Base-by-base conservation (phyloP, 92 coral and sea anemone species). In the Parazoanthus atlanticus region DNA sequence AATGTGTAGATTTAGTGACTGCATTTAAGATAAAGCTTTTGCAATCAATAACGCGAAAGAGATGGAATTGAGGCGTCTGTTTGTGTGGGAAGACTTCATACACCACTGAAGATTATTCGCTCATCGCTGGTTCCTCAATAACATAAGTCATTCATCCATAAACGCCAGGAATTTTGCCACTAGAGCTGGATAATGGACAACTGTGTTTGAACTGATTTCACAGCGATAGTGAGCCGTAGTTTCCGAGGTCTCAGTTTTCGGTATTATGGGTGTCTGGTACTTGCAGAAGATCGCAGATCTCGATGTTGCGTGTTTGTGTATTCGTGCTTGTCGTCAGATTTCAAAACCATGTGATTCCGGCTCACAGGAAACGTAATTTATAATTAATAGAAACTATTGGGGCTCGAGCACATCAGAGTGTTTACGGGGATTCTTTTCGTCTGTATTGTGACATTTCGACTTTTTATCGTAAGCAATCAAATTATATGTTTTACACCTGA, bases 331-430 rank as follows among this genome's bases (percentile, higher is more conserved):
- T 92, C 85, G 91, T 93, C 95, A 90, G 88, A 90, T 92, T 91
- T 93, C 96, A 91, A 89, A 61, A 86, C 95, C 93, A 90, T 88
- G 93, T 93, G 98, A 95, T 86, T 92, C 81, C 89, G 86, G 83
- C 78, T 77, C 79, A 76, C 54, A 74, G 82, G 74, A 76, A 84
- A 91, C 93, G 90, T 85, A 90, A 91, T 94, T 86, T 75, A 91
- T 94, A 81, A 79, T 38, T 52, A 46, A 52, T 71, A 15, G 79
- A 84, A 70, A 70, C 43, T 46, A 56, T 23, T 13, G 30, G 66
- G 61, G 23, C 26, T 38, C 32, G 38, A 67, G 29, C 40, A 32
- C 31, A 66, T 36, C 76, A n/a, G 32, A 4, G 38, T 66, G 36
- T 26, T 82, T 21, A 5, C 30, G 15, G 47, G 31, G 47, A 25